These are phyloP conservation scores for Mongoloraphidia duomilia DNA, from an alignment of 2,888 invertebrate genomes.

Conservation along the genomic window DNA sequence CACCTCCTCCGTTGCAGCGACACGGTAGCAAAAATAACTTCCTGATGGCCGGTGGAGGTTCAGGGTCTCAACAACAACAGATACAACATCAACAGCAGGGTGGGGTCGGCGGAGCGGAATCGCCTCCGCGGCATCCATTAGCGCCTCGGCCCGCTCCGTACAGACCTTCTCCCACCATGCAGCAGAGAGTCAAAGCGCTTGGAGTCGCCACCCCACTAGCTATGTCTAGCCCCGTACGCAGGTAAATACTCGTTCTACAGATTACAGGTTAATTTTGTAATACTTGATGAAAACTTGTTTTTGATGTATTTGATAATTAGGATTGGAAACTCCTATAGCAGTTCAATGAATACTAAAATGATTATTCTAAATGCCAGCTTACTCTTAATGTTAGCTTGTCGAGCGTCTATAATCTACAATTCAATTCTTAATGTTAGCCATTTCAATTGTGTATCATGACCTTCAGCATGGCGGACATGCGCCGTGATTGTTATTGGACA, in stretches of 20 bases:
- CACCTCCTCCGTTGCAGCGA: constrained; percentile 71
- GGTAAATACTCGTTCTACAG: constrained; percentile 35
- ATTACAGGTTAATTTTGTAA: too few species aligned
- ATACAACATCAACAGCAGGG: constrained; percentile 38
- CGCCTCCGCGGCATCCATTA: constrained; percentile 22
- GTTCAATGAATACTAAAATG: too few species aligned
- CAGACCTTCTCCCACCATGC: constrained; percentile 69
- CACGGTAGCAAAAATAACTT: constrained; percentile 78
- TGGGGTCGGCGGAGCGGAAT: constrained; percentile 21
- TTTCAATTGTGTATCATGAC: too few species aligned
- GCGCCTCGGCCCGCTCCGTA: constrained; percentile 30
- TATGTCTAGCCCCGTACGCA: constrained; percentile 74
- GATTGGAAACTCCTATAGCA: too few species aligned
- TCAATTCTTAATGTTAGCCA: too few species aligned
- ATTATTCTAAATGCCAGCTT: too few species aligned
- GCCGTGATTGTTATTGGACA: too few species aligned
- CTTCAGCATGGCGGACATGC: too few species aligned
- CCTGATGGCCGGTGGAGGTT: constrained; percentile 52
- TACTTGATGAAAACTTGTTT: too few species aligned
- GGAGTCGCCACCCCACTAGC: constrained; percentile 82
- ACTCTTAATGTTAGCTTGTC: too few species aligned
- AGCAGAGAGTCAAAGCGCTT: constrained; percentile 77
- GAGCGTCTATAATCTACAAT: too few species aligned
- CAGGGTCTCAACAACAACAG: constrained; percentile 34
- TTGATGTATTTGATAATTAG: too few species aligned